Evolutionary conservation across 2,888 invertebrate genomes (phyloP), one percentile per base, ranked within the genome.

Genomic region (Lasioglossum marginatum): DNA sequence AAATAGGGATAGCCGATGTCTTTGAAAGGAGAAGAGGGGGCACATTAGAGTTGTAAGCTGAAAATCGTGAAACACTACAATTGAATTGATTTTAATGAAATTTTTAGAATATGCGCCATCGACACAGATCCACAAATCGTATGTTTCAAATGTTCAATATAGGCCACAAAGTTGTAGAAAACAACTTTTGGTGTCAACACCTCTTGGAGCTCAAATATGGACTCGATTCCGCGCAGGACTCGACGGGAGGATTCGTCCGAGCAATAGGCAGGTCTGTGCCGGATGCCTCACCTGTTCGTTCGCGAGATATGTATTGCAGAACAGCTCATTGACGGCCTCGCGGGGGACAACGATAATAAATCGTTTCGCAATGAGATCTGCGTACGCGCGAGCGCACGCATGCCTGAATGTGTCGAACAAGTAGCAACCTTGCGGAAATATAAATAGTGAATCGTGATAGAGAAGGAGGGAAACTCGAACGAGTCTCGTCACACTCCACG

Each of bases 361-460:
- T 91, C 85, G 91, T 91, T 92, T 91, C 89, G 90, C 90, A 92
- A 90, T 84, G 83, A 85, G 85, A 88, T 88, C 83, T 63, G 79
- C 82, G 79, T 85, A 63, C 75, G 79, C 70, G 48, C 66, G 34
- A 34, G 66, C 63, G 2, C 63, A 60, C 71, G 81, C 85, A 76
- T 76, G 80, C 79, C 52, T 45, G 76, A 12, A 70, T 84, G 81
- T 82, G 81, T 80, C 73, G 78, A 60, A 73, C 82, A 19, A 57
- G 77, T 76, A 40, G 79, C 77, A 90, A 40, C 87, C 90, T 88
- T 86, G 90, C 90, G 86, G 88, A 87, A 90, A 86, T 88, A 90
- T 78, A 87, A 88, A 87, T 84, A 82, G 87, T 48, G 57, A 75
- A 57, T 74, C 57, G 77, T 43, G 83, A 73, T 37, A 77, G 68